Evolutionary conservation across 2,797 vertebrate species (phyloP), one percentile per base, ranked within the genome.

Genomic region (Mormyrus hasselquistii): DNA sequence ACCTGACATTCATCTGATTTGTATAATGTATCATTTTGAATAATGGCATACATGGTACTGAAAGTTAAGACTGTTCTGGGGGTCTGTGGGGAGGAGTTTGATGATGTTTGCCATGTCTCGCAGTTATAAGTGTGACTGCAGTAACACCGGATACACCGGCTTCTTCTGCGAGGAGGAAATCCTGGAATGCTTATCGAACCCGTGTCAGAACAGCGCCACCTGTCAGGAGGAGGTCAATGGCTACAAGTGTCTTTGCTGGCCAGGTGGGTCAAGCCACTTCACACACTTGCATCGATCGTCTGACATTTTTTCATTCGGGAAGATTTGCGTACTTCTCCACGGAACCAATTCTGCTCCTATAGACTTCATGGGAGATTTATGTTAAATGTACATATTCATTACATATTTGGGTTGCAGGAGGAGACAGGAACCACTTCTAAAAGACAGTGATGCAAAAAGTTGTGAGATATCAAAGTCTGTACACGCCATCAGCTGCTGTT

Each of bases 181-280:
- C 89, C 95, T 94, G 22, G 98, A 99, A 93, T 99, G 98, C 91
- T 95, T 94, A 0, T 99, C 98, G 0, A 91, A 94, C 22, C 98
- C 98, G 10, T 99, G 98, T 85, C 94, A 95, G 82, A 95, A 99
- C 88, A 94, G 95, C 65, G 97, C 96, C 69, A 95, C 96, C 0
- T 99, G 98, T 12, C 79, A 95, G 90, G 98, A 99, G 53, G 96
- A 96, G 14, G 91, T 94, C 88, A 97, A 96, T 89, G 93, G 91
- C 91, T 99, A 98, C 92, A 89, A 88, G 90, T 99, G 98, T 90
- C 92, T 94, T 88, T 99, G 98, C 93, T 99, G 97, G 97, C 91
- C 97, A 96, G 98, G 98, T 99, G 94, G 41, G 44, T 2, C 16
- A 34, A 38, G 34, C 34, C 9, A 29, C 34, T 62, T 14, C 86